These are phyloP conservation scores for Struthio camelus DNA, from an alignment of 2,113 vertebrate species.

Conservation along the genomic window DNA sequence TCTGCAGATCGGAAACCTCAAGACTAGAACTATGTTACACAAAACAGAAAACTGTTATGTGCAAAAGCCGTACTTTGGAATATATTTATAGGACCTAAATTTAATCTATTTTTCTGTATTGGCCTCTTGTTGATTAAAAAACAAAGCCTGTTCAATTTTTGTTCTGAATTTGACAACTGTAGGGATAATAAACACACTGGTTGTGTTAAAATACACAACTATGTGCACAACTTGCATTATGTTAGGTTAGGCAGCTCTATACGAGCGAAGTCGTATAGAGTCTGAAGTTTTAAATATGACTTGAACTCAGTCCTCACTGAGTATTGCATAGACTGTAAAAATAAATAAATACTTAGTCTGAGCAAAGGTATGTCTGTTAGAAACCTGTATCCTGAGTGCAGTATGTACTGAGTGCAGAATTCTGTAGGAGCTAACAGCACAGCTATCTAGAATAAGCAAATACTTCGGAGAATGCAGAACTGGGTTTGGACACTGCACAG, in stretches of 20 bases:
- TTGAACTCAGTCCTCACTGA: background rate
- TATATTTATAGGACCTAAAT: background rate
- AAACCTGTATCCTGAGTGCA: background rate
- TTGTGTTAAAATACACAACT: background rate
- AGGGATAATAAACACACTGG: background rate
- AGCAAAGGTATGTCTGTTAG: background rate
- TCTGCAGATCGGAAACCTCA: background rate
- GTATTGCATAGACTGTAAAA: background rate
- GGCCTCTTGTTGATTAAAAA: background rate
- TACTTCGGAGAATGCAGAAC: background rate
- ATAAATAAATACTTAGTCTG: background rate
- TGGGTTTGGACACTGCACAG: background rate
- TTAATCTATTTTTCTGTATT: background rate
- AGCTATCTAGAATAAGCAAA: background rate
- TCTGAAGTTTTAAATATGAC: background rate
- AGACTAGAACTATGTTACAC: background rate
- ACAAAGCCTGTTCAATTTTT: background rate
- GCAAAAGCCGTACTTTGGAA: background rate
- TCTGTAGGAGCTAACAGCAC: background rate
- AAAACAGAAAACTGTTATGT: background rate
- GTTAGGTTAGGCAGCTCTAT: background rate
- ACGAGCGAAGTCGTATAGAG: background rate
- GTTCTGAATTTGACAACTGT: background rate
- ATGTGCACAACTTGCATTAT: background rate
- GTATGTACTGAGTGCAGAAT: background rate